Conservation (phyloP, 2,888 invertebrate genomes). For the Hololepta plana region DNA sequence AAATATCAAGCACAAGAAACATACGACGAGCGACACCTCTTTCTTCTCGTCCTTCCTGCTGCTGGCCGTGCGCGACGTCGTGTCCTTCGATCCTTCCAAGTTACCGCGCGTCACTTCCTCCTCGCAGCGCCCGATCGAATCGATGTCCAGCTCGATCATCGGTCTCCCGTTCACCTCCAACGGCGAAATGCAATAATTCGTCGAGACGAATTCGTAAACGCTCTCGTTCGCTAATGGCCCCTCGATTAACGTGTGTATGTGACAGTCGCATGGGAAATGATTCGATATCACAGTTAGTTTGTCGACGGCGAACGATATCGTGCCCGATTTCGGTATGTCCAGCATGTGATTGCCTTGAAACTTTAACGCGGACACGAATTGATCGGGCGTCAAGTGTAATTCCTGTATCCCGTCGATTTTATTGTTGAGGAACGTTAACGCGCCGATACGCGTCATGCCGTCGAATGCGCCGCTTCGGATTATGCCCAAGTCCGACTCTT, state of each 20-base stretch:
- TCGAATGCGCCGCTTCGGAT: slow-evolving; percentile 59
- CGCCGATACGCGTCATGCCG: slow-evolving; percentile 52
- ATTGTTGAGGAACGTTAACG: slow-evolving; percentile 62
- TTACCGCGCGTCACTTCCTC: slow-evolving; percentile 49
- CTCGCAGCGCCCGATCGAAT: slow-evolving; percentile 45
- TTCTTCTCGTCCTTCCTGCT: slow-evolving; percentile 11
- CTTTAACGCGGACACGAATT: slow-evolving; percentile 50
- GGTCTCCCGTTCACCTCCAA: slow-evolving; percentile 63
- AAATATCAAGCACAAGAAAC: slow-evolving; percentile 11
- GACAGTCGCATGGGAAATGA: slow-evolving; percentile 78
- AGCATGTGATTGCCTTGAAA: slow-evolving; percentile 72
- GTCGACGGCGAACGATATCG: slow-evolving; percentile 52
- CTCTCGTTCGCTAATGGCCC: slow-evolving; percentile 56
- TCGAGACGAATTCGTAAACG: slow-evolving; percentile 45
- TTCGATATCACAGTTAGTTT: slow-evolving; percentile 55
- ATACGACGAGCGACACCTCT: slow-evolving; percentile 11
- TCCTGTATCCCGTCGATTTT: slow-evolving; percentile 71
- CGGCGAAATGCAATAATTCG: slow-evolving; percentile 75
- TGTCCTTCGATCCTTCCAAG: slow-evolving; percentile 34
- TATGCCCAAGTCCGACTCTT: slow-evolving; percentile 66
- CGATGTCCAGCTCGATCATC: slow-evolving; percentile 48
- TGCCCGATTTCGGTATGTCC: slow-evolving; percentile 50
- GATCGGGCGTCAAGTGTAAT: slow-evolving; percentile 49
- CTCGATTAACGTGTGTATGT: slow-evolving; percentile 55
- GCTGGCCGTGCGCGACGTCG: too few relatives aligned